Evolutionary conservation across 1,140 invertebrate genomes (phyloP), one percentile per base, ranked within the genome.

Genomic region (Papilio polyxenes): DNA sequence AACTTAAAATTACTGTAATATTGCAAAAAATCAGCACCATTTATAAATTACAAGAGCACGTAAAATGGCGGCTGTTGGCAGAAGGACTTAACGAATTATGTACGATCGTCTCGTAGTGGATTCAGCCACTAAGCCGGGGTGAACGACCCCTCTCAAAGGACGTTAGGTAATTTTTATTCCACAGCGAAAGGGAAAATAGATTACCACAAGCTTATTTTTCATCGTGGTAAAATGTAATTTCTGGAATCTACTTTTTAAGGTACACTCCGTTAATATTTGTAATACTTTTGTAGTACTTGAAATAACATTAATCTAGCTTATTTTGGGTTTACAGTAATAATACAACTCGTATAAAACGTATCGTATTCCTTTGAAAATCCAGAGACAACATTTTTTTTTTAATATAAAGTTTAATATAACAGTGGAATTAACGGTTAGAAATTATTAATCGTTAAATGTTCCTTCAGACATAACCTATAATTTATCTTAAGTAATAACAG

Each of bases 101-200:
- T 65, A 49, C 62, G 37, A 65, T 80, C 78, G 56, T 65, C 78
- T 80, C 59, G 78, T 65, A n/a, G 44, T 31, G 75, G 20, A 77
- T 31, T 53, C 48, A 51, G 75, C 75, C n/a, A 69, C 59, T 80
- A 80, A 80, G 37, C 37, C 44, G 78, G 78, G 78, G 78, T 80
- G 78, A 80, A 80, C 59, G 78, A 80, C 31, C 77, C 7, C 59
- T 59, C 51, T 80, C 40, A 80, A 80, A 80, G 78, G 78, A 80
- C 31, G 56, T 80, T 65, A 80, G 59, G 59, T 48, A 65, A 48
- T 69, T 80, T 80, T 80, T 72, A 72, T 72, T 72, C 65, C 65
- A 40, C 65, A 72, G 31, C 65, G 65, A 72, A 72, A 72, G 31
- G 65, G 15, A 72, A 65, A 72, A 72, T 72, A 72, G 65, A 72